Base-by-base conservation (phyloP, 2,888 invertebrate genomes). In the Drosophila anceps region DNA sequence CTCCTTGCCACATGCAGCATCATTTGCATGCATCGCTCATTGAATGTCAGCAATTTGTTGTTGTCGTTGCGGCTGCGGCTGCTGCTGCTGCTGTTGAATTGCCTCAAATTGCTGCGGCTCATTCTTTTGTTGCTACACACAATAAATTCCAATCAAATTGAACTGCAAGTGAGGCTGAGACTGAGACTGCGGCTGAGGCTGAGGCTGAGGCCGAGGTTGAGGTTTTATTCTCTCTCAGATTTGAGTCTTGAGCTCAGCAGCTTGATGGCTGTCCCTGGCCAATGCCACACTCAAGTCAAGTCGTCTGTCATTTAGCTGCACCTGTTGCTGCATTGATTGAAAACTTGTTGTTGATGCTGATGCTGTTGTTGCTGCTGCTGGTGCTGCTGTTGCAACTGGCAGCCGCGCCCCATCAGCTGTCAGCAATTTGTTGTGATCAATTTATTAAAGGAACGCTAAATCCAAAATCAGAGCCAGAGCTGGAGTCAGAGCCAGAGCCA, bases 351-450 rank as follows among this genome's bases (percentile, higher is more conserved):
- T 81, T 58, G 43, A 69, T 29, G 41, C 62, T 24, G 24, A 24
- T 24, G 24, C 24, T 24, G 24, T 24, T n/a, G n/a, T n/a, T 31
- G 29, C 64, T 61, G 15, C 50, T 31, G 53, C 9, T 15, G 88
- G 78, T 60, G 43, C 64, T 24, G n/a, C 54, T 53, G 54, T 24
- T 20, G 57, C 73, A 68, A 54, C 77, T 69, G 68, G 67, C 55
- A 41, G 88, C 70, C 73, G 88, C 86, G 78, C 75, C 83, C 68
- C 81, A 85, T 91, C 83, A 91, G 85, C 90, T 91, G 91, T 91
- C 91, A 90, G 91, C 91, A 91, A 91, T 91, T 91, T 90, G 91
- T 90, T 91, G 85, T 82, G 90, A 90, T 90, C 90, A 91, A 91
- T 91, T 91, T 91, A 91, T 91, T 89, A 89, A 87, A 88, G 70